Conservation (phyloP, 1,140 invertebrate genomes). For the Globodera rostochiensis region DNA sequence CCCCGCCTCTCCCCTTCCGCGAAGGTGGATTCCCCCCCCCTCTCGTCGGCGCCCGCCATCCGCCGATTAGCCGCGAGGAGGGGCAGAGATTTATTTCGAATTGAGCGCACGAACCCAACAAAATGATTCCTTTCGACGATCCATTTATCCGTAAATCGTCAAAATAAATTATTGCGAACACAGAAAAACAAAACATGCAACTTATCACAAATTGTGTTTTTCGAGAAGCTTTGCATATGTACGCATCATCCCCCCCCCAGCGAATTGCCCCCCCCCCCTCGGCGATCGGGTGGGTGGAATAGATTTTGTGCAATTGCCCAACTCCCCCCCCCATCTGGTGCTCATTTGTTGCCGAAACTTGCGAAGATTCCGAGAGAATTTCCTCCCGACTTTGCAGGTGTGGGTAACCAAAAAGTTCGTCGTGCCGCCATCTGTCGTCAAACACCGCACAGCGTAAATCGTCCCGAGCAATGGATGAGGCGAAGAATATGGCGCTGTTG, state of each 20-base stretch:
- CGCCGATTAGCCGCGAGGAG: not conserved
- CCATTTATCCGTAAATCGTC: too few species aligned
- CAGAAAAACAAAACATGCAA: too few species aligned
- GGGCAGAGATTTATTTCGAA: not conserved
- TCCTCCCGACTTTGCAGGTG: not conserved
- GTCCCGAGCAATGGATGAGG: slow-evolving; percentile 29
- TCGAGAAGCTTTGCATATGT: too few species aligned
- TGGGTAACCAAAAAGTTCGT: not conserved
- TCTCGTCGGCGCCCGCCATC: not conserved
- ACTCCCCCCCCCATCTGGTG: not conserved
- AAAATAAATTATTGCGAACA: too few species aligned
- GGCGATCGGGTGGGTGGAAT: too few species aligned
- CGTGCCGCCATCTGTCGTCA: slow-evolving; percentile 5
- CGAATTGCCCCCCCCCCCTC: too few species aligned
- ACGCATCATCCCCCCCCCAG: too few species aligned
- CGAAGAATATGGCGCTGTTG: slow-evolving; percentile 82
- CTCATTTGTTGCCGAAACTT: not conserved
- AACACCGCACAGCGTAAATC: not conserved
- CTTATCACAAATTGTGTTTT: too few species aligned
- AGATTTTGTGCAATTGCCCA: not conserved
- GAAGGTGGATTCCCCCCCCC: too few species aligned
- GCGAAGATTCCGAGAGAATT: not conserved
- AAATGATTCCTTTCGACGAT: not conserved
- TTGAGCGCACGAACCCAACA: not conserved
- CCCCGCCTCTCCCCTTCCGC: too few species aligned